These are phyloP conservation scores for Oncopeltus fasciatus DNA, from an alignment of 1,140 invertebrate genomes.

Conservation along the genomic window DNA sequence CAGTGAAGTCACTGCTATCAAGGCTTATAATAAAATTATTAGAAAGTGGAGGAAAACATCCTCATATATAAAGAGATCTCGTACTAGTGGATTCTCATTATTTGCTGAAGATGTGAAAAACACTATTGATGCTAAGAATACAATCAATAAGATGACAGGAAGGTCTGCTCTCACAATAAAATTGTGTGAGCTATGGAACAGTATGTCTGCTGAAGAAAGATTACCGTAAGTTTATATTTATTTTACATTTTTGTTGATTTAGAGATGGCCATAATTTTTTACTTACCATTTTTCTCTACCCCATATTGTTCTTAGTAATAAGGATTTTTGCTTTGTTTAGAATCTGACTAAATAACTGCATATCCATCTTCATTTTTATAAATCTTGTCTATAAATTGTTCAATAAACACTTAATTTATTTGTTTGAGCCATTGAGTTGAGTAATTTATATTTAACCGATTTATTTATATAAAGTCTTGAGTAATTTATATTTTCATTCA, in stretches of 20 bases:
- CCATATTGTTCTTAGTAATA: too few relatives aligned
- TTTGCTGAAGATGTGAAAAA: constrained; percentile 21
- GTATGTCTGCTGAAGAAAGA: constrained; percentile 40
- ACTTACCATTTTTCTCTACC: too few relatives aligned
- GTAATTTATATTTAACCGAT: too few relatives aligned
- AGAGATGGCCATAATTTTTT: too few relatives aligned
- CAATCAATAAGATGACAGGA: constrained; percentile 25
- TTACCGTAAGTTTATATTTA: constrained; percentile 26
- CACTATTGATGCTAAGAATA: constrained; percentile 27
- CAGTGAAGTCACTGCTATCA: constrained; percentile 30
- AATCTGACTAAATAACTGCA: too few relatives aligned
- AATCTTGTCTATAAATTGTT: too few relatives aligned
- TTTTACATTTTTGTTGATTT: constrained; percentile 3
- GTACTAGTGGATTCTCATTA: constrained; percentile 22
- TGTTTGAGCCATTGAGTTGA: too few relatives aligned
- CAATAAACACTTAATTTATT: too few relatives aligned
- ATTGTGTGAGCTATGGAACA: constrained; percentile 47
- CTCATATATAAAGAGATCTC: not conserved
- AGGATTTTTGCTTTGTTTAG: too few relatives aligned
- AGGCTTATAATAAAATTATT: constrained; percentile 34
- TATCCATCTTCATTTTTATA: too few relatives aligned
- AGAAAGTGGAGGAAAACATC: constrained; percentile 45
- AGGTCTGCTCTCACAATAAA: constrained; percentile 33
- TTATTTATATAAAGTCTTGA: too few relatives aligned
- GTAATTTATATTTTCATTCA: too few relatives aligned